phyloP scores from a whole-genome alignment of 1,140 invertebrate species.

The Araneus ventricosus region DNA sequence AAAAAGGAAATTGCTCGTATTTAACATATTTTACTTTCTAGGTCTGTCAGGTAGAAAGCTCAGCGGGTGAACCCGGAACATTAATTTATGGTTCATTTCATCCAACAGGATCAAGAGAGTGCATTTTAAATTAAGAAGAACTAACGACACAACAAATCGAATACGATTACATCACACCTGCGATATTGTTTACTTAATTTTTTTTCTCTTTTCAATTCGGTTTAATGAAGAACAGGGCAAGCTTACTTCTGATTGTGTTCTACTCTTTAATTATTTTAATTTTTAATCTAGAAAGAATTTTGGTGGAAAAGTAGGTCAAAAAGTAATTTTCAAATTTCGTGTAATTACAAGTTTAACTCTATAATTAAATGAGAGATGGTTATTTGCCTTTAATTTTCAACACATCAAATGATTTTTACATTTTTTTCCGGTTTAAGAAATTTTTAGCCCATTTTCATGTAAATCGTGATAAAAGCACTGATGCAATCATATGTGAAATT shows the following conservation, averaged over 20 bases:
- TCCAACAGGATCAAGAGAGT: background rate
- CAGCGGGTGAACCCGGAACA: slow-evolving; percentile 2
- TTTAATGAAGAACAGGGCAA: background rate
- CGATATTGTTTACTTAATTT: background rate
- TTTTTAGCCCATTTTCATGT: too few species aligned
- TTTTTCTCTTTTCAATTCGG: background rate
- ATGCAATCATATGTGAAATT: too few species aligned
- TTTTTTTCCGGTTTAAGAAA: too few species aligned
- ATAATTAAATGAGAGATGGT: background rate
- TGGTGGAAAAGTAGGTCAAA: background rate
- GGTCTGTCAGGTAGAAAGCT: background rate
- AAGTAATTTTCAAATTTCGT: background rate
- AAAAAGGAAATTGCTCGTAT: slow-evolving; percentile 17
- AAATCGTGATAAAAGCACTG: too few species aligned
- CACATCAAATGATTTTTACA: too few species aligned
- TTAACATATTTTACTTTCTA: slow-evolving; percentile 30
- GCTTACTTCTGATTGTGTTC: background rate
- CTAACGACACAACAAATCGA: background rate
- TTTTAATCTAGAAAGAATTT: background rate
- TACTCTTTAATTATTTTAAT: background rate
- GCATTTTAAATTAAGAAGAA: background rate
- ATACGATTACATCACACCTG: background rate
- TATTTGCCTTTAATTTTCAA: background rate
- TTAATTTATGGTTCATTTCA: background rate
- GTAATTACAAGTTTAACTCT: background rate